These are phyloP conservation scores for Gadus chalcogrammus DNA, from an alignment of 2,113 vertebrate species.

Conservation along the genomic window DNA sequence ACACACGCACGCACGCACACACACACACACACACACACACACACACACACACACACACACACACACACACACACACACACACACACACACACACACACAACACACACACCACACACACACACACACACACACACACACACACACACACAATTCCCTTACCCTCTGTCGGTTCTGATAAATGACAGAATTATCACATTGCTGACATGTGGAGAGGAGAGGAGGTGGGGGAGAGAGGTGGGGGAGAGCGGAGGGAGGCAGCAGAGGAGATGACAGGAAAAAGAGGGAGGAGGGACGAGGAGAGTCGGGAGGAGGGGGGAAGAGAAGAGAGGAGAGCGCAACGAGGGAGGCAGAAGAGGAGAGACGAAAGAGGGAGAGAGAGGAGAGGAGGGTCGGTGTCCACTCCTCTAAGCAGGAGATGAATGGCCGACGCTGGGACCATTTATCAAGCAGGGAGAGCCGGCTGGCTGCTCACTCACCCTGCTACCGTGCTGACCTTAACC, in stretches of 20 bases:
- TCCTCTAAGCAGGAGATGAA: constrained; percentile 93
- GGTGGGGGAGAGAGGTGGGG: background rate
- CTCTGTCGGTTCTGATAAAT: constrained; percentile 87
- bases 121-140: constrained; percentile 24
- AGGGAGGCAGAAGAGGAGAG: constrained; percentile 13
- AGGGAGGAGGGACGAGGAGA: constrained; percentile 63
- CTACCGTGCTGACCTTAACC: constrained; percentile 44
- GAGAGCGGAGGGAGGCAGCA: constrained; percentile 15
- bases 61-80: constrained; percentile 29
- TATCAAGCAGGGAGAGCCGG: constrained; percentile 75
- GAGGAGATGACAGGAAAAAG: background rate
- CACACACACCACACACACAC: constrained; percentile 40
- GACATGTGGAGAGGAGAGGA: constrained; percentile 87
- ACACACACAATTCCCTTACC: constrained; percentile 52
- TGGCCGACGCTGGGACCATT: constrained; percentile 85
- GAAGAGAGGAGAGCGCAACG: background rate
- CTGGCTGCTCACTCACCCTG: constrained; percentile 64
- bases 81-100: background rate
- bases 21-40: constrained; percentile 17
- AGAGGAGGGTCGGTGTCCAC: constrained; percentile 83
- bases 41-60: constrained; percentile 21
- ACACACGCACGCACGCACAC: constrained; percentile 41
- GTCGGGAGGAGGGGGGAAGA: constrained; percentile 3
- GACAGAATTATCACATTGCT: constrained; percentile 99
- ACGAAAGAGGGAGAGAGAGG: constrained; percentile 31